phyloP scores from a whole-genome alignment of 2,888 invertebrate species.

The Eilema griseolum region DNA sequence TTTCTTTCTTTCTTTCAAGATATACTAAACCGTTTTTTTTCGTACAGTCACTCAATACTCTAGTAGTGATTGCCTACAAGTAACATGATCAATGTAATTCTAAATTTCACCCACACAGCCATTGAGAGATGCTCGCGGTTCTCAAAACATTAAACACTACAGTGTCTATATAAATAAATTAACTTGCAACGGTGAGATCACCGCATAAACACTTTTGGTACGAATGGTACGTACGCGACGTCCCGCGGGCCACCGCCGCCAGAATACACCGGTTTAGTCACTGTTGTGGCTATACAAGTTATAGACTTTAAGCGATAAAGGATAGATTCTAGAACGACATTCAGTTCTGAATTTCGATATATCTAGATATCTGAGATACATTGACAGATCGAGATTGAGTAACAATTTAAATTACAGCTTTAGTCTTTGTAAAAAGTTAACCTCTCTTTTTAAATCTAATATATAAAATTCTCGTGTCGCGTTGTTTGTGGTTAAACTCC shows the following conservation, averaged over 20 bases:
- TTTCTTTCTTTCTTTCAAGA: too few species aligned
- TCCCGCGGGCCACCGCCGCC: slow-evolving; percentile 28
- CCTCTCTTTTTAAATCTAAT: too few species aligned
- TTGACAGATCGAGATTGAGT: too few species aligned
- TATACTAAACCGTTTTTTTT: too few species aligned
- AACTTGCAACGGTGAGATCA: slow-evolving; percentile 37
- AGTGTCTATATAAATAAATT: slow-evolving; percentile 21
- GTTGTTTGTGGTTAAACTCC: too few species aligned
- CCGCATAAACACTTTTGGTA: slow-evolving; percentile 24
- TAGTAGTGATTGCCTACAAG: background rate
- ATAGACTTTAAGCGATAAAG: slow-evolving; percentile 16
- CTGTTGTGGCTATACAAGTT: slow-evolving; percentile 25
- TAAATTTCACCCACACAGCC: slow-evolving; percentile 3
- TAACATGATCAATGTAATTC: background rate
- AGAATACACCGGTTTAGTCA: slow-evolving; percentile 42
- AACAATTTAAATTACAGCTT: too few species aligned
- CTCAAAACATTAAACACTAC: slow-evolving; percentile 16
- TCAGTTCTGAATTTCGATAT: too few species aligned
- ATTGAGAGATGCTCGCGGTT: slow-evolving; percentile 6
- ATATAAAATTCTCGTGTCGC: too few species aligned
- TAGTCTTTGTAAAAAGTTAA: too few species aligned
- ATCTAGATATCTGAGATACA: too few species aligned
- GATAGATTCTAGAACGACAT: too few species aligned
- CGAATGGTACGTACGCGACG: slow-evolving; percentile 11
- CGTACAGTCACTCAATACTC: too few species aligned